Evolutionary conservation across 2,113 vertebrate genomes (phyloP).

Genomic region (Terrapene triunguis): DNA sequence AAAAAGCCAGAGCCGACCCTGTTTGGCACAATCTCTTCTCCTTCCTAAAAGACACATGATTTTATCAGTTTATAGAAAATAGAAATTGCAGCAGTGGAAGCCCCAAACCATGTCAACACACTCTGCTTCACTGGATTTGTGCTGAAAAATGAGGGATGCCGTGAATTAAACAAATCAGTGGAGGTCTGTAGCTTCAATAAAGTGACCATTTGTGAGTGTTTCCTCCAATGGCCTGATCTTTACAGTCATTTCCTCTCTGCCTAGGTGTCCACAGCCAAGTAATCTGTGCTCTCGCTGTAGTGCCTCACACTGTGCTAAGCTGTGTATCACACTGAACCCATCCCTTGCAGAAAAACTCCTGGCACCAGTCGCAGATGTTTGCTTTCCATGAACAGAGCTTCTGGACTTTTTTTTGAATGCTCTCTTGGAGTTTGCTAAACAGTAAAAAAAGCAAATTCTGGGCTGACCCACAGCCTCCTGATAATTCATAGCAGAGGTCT

Average conservation of each 20-base stretch:
- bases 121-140: accelerated
- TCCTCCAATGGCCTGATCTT: accelerated
- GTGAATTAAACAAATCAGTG: not conserved
- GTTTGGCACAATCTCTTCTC: accelerated
- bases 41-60: not conserved
- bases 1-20: no score
- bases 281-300: not conserved
- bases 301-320: not conserved
- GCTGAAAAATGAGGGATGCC: not conserved
- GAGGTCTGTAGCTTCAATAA: not conserved
- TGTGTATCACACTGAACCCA: not conserved
- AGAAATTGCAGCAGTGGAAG: not conserved
- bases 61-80: not conserved
- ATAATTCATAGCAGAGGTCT: not conserved
- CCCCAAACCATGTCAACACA: accelerated
- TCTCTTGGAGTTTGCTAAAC: accelerated
- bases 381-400: accelerated
- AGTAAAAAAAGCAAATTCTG: not conserved
- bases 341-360: not conserved
- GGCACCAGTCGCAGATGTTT: not conserved
- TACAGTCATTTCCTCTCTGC: not conserved
- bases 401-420: accelerated
- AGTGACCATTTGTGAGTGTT: accelerated
- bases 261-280: not conserved
- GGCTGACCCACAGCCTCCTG: not conserved